Percentiles rank a stretch among this genome's conserved stretches.
phyloP scores from a whole-genome alignment of 2,797 vertebrate genomes.

The Alectoris magna region DNA sequence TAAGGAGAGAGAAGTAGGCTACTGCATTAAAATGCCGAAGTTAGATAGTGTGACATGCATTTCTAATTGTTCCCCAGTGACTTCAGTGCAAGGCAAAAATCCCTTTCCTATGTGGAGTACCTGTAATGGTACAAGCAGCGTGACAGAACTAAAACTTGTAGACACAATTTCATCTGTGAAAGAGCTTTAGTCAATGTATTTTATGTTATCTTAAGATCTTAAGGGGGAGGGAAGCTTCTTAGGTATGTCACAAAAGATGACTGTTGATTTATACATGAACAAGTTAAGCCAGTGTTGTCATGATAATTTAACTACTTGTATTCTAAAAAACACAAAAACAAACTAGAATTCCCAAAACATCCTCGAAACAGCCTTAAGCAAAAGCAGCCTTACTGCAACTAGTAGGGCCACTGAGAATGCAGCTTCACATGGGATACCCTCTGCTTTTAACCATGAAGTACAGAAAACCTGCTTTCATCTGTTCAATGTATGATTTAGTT shows the following conservation, averaged over 20 bases:
- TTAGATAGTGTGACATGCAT: not conserved
- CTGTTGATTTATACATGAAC: not conserved
- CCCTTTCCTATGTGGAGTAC: not conserved
- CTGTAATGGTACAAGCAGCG: not conserved
- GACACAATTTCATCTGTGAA: not conserved
- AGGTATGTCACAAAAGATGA: not conserved
- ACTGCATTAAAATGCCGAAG: conserved; percentile 48
- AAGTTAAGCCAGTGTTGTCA: not conserved
- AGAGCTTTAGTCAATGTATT: not conserved
- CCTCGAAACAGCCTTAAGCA: not conserved
- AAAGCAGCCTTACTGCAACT: not conserved
- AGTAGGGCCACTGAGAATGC: not conserved
- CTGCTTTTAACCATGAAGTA: not conserved
- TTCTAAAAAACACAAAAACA: not conserved
- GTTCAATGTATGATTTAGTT: not conserved
- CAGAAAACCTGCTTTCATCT: not conserved
- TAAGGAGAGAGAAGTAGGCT: conserved; percentile 22
- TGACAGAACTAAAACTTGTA: not conserved
- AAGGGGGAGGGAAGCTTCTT: not conserved
- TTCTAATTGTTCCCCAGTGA: not conserved
- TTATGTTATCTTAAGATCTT: not conserved
- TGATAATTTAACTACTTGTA: not conserved
- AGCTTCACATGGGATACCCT: not conserved
- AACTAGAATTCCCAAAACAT: not conserved
- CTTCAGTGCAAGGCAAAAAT: not conserved